phyloP scores from a whole-genome alignment of 2,797 vertebrate species.

The Heliangelus exortis region DNA sequence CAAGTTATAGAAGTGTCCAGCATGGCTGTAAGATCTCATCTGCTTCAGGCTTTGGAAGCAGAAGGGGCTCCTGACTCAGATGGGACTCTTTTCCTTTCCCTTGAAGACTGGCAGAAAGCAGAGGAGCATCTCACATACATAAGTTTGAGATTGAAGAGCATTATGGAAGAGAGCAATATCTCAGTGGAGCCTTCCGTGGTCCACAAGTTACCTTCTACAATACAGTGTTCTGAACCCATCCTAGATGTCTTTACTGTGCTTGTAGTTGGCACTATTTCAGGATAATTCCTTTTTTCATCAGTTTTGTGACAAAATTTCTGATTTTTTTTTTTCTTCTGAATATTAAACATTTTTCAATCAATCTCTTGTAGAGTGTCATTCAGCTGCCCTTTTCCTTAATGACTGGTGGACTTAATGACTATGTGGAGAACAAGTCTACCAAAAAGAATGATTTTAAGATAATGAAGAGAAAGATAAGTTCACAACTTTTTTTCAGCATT shows the following conservation, averaged over 20 bases:
- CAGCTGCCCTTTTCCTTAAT: neutral
- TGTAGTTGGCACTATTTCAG: neutral
- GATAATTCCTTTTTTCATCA: neutral
- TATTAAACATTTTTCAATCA: neutral
- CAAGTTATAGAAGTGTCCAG: neutral
- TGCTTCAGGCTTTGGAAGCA: neutral
- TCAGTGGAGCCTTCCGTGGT: neutral
- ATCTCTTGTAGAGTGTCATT: neutral
- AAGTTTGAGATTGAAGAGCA: neutral
- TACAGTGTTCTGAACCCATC: neutral
- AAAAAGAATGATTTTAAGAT: neutral
- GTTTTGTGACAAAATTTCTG: neutral
- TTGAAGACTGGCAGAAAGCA: neutral
- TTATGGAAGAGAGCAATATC: fast-evolving
- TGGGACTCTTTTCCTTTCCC: neutral
- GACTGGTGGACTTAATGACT: neutral
- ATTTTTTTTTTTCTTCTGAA: neutral
- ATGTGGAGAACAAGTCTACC: neutral
- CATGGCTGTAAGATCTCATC: neutral
- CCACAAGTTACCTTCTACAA: neutral
- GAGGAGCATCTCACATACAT: neutral
- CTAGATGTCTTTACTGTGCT: neutral
- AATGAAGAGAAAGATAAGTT: slow-evolving; percentile 1
- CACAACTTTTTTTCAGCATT: neutral
- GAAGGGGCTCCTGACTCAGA: neutral